A percentile compares a stretch with the other conserved stretches of the same genome.
These are phyloP conservation scores for Scomber scombrus DNA, from an alignment of 2,113 vertebrate species.

Conservation along the genomic window DNA sequence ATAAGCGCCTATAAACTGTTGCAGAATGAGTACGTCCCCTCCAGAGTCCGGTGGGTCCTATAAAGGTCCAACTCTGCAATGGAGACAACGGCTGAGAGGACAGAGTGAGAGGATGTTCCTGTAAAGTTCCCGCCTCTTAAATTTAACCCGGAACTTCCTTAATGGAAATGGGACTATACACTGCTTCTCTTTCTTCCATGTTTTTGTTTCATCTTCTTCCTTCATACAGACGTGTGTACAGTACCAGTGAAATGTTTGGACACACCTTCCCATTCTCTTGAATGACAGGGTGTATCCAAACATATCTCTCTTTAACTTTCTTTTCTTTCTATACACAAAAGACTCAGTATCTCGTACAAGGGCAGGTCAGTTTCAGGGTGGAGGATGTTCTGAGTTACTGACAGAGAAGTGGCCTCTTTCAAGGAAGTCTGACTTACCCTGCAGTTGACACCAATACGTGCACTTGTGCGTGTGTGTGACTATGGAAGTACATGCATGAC, in stretches of 20 bases:
- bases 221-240: not conserved
- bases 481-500: conserved; percentile 40
- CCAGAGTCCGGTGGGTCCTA: too few species aligned
- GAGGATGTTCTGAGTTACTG: not conserved
- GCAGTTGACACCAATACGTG: conserved; percentile 26
- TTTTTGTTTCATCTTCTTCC: not conserved
- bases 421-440: conserved; percentile 17
- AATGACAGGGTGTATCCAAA: too few species aligned
- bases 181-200: not conserved
- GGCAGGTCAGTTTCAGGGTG: not conserved
- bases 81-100: too few species aligned
- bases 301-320: not conserved
- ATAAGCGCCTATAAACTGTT: too few species aligned
- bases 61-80: too few species aligned
- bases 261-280: too few species aligned
- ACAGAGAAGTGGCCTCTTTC: not conserved
- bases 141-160: too few species aligned
- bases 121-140: too few species aligned
- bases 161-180: too few species aligned
- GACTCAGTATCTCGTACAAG: not conserved
- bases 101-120: too few species aligned
- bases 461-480: conserved; percentile 29
- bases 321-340: not conserved
- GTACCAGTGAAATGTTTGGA: too few species aligned
- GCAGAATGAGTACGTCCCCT: too few species aligned